A percentile compares a stretch with the other conserved stretches of the same genome.
Evolutionary conservation across 1,140 invertebrate genomes (phyloP).

Genomic region (Drosophila sulfurigaster): DNA sequence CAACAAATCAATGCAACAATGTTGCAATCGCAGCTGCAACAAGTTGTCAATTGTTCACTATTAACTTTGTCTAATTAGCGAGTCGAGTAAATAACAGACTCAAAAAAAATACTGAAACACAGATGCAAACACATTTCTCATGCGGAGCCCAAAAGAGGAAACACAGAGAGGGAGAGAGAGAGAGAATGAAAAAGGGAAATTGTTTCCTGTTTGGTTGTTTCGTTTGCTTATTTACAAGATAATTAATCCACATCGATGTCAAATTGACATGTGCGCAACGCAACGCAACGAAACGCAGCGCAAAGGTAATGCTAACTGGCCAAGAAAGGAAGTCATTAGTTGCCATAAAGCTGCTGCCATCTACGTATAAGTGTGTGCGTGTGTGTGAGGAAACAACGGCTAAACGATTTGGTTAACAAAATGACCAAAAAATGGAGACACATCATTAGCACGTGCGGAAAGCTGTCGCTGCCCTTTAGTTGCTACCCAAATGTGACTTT

Average conservation of each 20-base stretch:
- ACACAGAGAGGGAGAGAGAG: not conserved
- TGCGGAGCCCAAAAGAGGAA: constrained; percentile 24
- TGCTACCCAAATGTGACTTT: not conserved
- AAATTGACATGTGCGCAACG: constrained; percentile 47
- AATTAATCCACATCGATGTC: constrained; percentile 60
- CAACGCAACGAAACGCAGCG: not conserved
- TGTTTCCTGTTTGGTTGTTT: constrained; percentile 38
- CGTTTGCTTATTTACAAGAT: constrained; percentile 46
- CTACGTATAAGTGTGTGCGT: not conserved
- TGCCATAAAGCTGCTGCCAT: not conserved
- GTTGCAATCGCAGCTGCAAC: not conserved
- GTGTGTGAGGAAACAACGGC: constrained; percentile 39
- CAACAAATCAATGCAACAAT: not conserved
- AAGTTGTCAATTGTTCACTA: not conserved
- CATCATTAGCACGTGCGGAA: constrained; percentile 43
- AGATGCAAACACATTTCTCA: constrained; percentile 13
- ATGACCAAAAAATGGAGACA: constrained; percentile 25
- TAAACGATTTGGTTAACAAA: constrained; percentile 37
- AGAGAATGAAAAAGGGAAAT: constrained; percentile 16
- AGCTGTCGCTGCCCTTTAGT: constrained; percentile 13
- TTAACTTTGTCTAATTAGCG: not conserved
- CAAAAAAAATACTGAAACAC: not conserved
- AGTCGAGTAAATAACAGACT: not conserved
- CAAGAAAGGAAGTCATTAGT: constrained; percentile 54
- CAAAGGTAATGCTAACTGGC: constrained; percentile 16